phyloP scores from a whole-genome alignment of 2,888 invertebrate genomes.

The Chorisops tibialis region DNA sequence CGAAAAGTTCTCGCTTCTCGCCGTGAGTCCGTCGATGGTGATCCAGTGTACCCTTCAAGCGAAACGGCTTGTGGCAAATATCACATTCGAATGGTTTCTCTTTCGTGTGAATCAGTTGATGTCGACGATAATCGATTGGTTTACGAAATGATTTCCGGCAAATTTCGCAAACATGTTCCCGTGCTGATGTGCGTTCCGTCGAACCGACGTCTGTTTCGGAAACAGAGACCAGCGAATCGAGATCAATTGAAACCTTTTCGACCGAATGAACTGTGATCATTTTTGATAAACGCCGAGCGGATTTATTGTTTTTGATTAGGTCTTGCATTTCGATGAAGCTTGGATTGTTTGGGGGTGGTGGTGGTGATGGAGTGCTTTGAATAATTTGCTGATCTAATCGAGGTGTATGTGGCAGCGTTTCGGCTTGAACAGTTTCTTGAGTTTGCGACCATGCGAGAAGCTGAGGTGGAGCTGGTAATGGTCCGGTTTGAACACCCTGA shows the following conservation, averaged over 20 bases:
- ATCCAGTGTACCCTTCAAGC: slow-evolving; percentile 36
- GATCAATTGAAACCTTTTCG: neutral
- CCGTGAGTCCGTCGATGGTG: slow-evolving; percentile 37
- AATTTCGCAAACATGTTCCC: slow-evolving; percentile 8
- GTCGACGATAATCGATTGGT: slow-evolving; percentile 40
- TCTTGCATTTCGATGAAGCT: slow-evolving; percentile 17
- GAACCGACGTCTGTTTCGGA: too few species aligned
- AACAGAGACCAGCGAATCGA: neutral
- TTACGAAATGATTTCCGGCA: slow-evolving; percentile 33
- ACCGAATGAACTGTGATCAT: neutral
- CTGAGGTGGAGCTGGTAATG: neutral
- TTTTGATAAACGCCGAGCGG: neutral
- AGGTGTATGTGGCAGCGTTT: neutral
- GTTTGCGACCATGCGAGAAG: neutral
- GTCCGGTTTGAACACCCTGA: neutral
- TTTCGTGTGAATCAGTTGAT: slow-evolving; percentile 39
- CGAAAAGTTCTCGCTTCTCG: slow-evolving; percentile 30
- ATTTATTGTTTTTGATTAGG: neutral
- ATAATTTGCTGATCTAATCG: neutral
- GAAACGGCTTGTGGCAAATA: slow-evolving; percentile 36
- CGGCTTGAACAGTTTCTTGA: neutral
- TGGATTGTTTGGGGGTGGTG: neutral
- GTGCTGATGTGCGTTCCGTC: neutral
- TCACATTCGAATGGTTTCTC: slow-evolving; percentile 38
- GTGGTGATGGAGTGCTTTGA: neutral